Conservation (phyloP, 2,797 vertebrate genomes). For the Eospalax fontanierii region DNA sequence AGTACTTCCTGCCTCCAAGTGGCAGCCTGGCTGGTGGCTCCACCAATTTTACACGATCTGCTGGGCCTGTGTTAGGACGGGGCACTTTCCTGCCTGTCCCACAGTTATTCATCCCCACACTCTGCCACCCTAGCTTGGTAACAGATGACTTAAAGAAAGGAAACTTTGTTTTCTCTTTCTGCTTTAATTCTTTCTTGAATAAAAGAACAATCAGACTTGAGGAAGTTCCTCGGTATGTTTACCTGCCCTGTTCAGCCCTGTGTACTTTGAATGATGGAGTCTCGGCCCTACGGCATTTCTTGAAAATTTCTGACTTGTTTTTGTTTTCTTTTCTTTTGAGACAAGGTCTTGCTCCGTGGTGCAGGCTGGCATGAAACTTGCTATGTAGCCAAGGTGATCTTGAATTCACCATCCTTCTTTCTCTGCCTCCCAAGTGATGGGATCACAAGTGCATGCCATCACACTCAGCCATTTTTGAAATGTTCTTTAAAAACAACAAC, state of each 20-base stretch:
- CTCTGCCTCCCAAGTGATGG: neutral
- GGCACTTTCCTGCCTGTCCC: neutral
- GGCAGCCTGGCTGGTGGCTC: slow-evolving; percentile 18
- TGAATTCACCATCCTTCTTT: neutral
- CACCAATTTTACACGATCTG: neutral
- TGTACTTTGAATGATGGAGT: neutral
- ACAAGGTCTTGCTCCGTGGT: neutral
- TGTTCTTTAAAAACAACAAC: neutral
- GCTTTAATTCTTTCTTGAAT: slow-evolving; percentile 16
- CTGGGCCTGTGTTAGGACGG: neutral
- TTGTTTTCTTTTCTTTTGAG: neutral
- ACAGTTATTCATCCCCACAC: neutral
- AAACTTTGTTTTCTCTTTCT: neutral
- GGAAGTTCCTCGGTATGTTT: neutral
- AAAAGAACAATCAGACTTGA: slow-evolving; percentile 35
- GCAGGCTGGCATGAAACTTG: neutral
- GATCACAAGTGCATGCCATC: neutral
- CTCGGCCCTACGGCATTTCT: neutral
- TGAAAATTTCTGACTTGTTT: neutral
- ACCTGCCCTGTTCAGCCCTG: neutral
- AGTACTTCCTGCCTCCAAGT: neutral
- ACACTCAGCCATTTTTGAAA: neutral
- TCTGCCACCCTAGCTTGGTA: neutral
- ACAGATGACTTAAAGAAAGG: neutral
- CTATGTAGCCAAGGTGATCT: neutral